These are phyloP conservation scores for Drosophila limbata DNA, from an alignment of 2,888 invertebrate genomes.

Conservation along the genomic window DNA sequence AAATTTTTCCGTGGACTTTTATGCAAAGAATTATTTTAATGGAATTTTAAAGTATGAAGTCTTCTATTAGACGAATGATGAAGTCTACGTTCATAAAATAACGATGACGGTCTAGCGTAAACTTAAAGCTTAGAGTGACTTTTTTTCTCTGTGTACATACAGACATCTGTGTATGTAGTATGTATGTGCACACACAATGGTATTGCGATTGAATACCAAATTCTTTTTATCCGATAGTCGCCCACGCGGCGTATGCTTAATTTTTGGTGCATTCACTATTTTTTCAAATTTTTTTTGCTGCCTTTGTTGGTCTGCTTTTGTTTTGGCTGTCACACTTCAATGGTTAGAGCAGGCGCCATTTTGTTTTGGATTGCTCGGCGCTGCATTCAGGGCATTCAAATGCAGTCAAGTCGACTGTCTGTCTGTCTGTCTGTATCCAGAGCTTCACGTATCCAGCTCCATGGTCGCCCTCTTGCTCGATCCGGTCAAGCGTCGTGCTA, in stretches of 20 bases:
- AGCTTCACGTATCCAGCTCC: not conserved
- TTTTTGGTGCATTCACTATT: constrained; percentile 47
- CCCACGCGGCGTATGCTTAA: constrained; percentile 67
- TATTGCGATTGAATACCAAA: constrained; percentile 41
- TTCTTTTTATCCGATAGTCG: constrained; percentile 20
- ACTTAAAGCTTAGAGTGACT: too few relatives aligned
- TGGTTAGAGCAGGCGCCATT: constrained; percentile 54
- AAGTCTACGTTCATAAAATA: too few relatives aligned
- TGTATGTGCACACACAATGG: constrained; percentile 12
- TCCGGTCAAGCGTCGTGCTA: constrained; percentile 72
- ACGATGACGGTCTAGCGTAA: too few relatives aligned
- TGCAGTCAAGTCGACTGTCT: constrained; percentile 45
- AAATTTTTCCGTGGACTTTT: too few relatives aligned
- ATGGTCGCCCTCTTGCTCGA: constrained; percentile 3
- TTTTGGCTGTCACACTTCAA: constrained; percentile 59
- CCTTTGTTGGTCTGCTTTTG: constrained; percentile 6
- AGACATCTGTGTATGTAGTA: constrained; percentile 14
- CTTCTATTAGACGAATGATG: too few relatives aligned
- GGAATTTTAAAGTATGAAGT: too few relatives aligned
- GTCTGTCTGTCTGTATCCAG: too few relatives aligned
- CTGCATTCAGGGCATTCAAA: constrained; percentile 43
- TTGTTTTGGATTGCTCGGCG: constrained; percentile 49
- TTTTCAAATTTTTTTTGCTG: constrained; percentile 1
- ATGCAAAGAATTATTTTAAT: too few relatives aligned
- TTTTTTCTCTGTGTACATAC: not conserved